These are phyloP conservation scores for Pachycephala philippinensis DNA, from an alignment of 2,113 vertebrate species.

Conservation along the genomic window DNA sequence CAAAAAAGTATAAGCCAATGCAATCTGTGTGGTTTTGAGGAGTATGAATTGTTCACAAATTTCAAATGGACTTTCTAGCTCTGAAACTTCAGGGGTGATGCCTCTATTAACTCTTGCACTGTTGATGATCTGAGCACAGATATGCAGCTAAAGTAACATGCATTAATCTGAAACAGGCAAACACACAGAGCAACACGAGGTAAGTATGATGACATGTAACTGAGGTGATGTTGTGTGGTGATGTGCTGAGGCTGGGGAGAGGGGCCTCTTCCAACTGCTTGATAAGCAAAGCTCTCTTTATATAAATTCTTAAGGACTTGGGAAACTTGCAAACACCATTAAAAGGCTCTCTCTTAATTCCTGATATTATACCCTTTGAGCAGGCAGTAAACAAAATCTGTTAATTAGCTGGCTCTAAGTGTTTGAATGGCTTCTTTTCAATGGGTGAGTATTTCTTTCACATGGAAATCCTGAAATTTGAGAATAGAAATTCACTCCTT, in stretches of 20 bases:
- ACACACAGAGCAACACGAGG: neutral
- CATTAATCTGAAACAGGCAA: neutral
- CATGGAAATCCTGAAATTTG: neutral
- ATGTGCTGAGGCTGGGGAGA: neutral
- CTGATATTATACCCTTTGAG: neutral
- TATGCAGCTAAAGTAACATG: neutral
- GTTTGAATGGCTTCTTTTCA: neutral
- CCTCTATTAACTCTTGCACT: neutral
- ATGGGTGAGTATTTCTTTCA: neutral
- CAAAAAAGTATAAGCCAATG: accelerated
- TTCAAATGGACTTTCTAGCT: neutral
- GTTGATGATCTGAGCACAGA: neutral
- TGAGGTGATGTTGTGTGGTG: neutral
- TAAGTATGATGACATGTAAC: neutral
- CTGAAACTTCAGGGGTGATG: neutral
- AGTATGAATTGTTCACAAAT: neutral
- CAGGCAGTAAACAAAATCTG: neutral
- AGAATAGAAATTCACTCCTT: neutral
- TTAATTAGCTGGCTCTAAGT: neutral
- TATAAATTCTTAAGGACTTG: neutral
- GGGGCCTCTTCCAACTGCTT: neutral
- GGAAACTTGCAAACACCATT: neutral
- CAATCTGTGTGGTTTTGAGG: neutral
- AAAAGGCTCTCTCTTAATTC: neutral
- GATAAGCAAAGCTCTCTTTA: neutral